These are phyloP conservation scores for Amblyopsis rosae DNA, from an alignment of 2,113 vertebrate species.

Conservation along the genomic window DNA sequence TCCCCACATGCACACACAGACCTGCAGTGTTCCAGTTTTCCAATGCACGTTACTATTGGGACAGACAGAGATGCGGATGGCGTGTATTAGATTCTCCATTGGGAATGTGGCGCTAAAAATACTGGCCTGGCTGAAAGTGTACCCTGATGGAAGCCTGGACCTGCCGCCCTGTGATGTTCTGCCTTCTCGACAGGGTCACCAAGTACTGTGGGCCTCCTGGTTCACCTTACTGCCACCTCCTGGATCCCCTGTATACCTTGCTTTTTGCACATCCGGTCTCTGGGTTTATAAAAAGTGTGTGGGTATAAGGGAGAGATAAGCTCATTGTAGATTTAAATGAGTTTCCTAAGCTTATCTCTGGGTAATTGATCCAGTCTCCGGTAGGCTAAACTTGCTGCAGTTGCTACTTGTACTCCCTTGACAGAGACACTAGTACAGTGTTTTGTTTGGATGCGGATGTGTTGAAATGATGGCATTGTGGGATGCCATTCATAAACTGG, in stretches of 20 bases:
- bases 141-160: conserved; percentile 59
- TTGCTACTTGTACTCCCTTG: conserved; percentile 11
- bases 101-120: conserved; percentile 79
- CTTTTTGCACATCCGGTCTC: conserved; percentile 7
- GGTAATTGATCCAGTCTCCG: conserved; percentile 2
- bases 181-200: conserved; percentile 51
- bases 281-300: conserved; percentile 19
- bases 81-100: conserved; percentile 75
- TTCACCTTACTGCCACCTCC: conserved; percentile 20
- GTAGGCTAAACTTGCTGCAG: neutral
- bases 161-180: conserved; percentile 45
- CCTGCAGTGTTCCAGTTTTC: conserved; percentile 62
- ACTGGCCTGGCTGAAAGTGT: conserved; percentile 69
- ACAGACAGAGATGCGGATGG: conserved; percentile 27
- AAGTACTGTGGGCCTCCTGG: conserved; percentile 22
- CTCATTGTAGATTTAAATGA: conserved; percentile 27
- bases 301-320: neutral
- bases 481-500: conserved; percentile 30
- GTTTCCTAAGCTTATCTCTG: conserved; percentile 1
- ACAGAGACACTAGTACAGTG: conserved; percentile 19
- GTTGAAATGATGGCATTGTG: conserved; percentile 37
- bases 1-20: conserved; percentile 58
- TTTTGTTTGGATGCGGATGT: conserved; percentile 36
- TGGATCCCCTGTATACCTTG: conserved; percentile 22
- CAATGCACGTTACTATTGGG: conserved; percentile 54